Evolutionary conservation across 2,888 invertebrate genomes (phyloP).

Genomic region (Agrotis puta): DNA sequence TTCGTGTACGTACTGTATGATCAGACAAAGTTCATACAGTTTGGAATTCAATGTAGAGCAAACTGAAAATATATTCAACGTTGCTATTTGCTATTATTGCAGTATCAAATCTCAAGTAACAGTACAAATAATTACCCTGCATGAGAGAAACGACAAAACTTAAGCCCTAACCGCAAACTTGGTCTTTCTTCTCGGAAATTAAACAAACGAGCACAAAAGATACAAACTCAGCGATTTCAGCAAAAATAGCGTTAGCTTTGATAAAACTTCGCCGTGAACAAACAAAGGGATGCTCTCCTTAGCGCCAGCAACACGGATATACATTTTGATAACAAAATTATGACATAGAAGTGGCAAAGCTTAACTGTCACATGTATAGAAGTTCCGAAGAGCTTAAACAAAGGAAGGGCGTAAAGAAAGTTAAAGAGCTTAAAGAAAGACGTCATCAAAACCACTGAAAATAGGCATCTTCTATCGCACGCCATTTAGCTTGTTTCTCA

Average conservation of each 20-base stretch:
- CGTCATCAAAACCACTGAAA: too few relatives aligned
- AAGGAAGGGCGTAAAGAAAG: too few relatives aligned
- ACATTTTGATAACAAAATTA: not conserved
- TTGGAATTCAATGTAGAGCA: not conserved
- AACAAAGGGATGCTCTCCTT: constrained; percentile 31
- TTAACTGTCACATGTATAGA: too few relatives aligned
- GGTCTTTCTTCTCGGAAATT: constrained; percentile 27
- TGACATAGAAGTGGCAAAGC: constrained; percentile 6
- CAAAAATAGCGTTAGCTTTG: constrained; percentile 29
- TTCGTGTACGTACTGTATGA: not conserved
- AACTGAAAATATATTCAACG: not conserved
- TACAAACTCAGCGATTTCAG: constrained; percentile 8
- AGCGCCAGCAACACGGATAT: constrained; percentile 3
- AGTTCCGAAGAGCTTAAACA: too few relatives aligned
- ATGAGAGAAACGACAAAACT: constrained; percentile 20
- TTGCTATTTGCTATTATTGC: not conserved
- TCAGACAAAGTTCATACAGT: not conserved
- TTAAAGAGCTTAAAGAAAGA: too few relatives aligned
- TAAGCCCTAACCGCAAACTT: constrained; percentile 13
- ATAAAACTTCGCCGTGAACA: constrained; percentile 24
- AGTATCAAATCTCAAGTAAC: not conserved
- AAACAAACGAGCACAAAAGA: constrained; percentile 34
- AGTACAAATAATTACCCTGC: not conserved
- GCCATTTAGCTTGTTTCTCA: too few relatives aligned
- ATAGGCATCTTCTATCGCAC: too few relatives aligned